Evolutionary conservation across 2,113 vertebrate genomes (phyloP).

Genomic region (Micronycteris hirsuta): DNA sequence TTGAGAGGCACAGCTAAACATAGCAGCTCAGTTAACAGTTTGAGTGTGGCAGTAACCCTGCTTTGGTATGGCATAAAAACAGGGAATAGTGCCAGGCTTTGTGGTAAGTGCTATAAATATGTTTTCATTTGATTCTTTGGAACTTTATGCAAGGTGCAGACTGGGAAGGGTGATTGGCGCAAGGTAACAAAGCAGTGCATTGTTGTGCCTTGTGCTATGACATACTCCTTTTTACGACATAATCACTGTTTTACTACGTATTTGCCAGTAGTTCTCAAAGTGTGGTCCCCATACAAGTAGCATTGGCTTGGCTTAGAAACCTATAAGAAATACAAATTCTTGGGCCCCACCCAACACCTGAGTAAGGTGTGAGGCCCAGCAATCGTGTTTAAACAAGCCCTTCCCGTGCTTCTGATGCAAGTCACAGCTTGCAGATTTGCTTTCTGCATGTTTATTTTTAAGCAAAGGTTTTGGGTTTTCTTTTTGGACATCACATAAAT

Average conservation of each 20-base stretch:
- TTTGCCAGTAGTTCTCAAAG: conserved; percentile 3
- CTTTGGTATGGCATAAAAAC: background rate
- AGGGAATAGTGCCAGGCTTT: background rate
- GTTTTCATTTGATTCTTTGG: background rate
- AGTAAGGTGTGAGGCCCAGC: background rate
- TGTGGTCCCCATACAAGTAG: background rate
- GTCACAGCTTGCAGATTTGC: conserved; percentile 1
- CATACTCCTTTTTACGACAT: background rate
- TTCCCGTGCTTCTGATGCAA: background rate
- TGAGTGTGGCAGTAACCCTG: background rate
- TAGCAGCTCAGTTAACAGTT: background rate
- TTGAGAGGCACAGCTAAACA: background rate
- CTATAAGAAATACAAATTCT: conserved; percentile 11
- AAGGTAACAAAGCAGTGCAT: background rate
- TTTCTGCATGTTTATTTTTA: background rate
- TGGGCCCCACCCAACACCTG: background rate
- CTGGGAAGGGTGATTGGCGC: too few relatives aligned
- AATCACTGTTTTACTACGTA: background rate
- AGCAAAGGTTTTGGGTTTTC: conserved; percentile 11
- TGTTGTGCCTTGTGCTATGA: background rate
- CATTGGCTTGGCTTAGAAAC: background rate
- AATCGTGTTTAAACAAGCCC: background rate
- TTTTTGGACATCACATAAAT: conserved; percentile 48
- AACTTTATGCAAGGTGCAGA: background rate
- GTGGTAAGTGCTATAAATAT: background rate